Evolutionary conservation across 2,888 invertebrate species (phyloP).

Genomic region (Chelonus formosanus): DNA sequence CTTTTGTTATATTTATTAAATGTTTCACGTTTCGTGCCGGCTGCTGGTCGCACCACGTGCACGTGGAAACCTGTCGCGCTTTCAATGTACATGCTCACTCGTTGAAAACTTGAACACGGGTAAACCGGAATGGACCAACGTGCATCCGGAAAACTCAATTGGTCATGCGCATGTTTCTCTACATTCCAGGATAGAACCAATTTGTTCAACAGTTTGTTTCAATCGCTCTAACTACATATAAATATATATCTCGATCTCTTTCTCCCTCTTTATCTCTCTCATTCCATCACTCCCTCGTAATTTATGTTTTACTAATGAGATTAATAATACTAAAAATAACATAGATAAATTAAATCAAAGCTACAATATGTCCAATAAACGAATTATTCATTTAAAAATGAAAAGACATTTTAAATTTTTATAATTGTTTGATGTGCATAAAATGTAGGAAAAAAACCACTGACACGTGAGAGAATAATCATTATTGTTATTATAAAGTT

Average conservation of each 20-base stretch:
- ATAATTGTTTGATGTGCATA: no score
- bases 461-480: no score
- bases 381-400: no score
- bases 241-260: not conserved
- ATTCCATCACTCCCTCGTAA: no score
- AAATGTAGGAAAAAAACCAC: no score
- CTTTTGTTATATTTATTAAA: not conserved
- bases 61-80: slow-evolving; percentile 56
- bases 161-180: slow-evolving; percentile 16
- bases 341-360: no score
- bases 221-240: not conserved
- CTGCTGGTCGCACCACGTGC: slow-evolving; percentile 42
- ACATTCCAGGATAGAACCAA: slow-evolving; percentile 30
- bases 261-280: not conserved
- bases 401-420: no score
- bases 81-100: slow-evolving; percentile 33
- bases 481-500: no score
- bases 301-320: no score
- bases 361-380: no score
- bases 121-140: slow-evolving; percentile 39
- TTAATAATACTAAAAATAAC: no score
- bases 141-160: slow-evolving; percentile 31
- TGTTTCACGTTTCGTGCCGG: slow-evolving; percentile 24
- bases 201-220: slow-evolving; percentile 14
- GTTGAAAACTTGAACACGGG: slow-evolving; percentile 39